A percentile compares a stretch with the other conserved stretches of the same genome.
These are phyloP conservation scores for Micromussa lordhowensis DNA, from an alignment of 92 coral and sea anemone species.

Conservation along the genomic window DNA sequence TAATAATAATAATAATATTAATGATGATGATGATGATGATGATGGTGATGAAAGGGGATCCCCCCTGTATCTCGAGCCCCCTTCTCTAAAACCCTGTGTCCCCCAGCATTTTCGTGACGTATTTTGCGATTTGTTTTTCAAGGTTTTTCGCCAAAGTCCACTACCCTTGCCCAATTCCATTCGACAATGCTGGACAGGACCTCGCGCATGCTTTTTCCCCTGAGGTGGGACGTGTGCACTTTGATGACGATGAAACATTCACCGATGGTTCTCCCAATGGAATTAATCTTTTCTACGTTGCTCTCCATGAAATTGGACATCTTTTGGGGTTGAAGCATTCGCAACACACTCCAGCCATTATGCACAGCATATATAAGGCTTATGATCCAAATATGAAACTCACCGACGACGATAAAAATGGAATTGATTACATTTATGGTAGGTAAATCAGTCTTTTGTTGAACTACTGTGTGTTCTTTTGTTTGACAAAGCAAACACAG, in stretches of 20 bases:
- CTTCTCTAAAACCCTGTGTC: too few relatives aligned
- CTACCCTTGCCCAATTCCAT: slow-evolving; percentile 29
- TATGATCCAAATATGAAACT: slow-evolving; percentile 62
- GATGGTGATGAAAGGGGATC: too few relatives aligned
- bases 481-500: background rate
- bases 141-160: slow-evolving; percentile 64
- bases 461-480: background rate
- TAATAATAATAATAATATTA: too few relatives aligned
- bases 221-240: slow-evolving; percentile 64
- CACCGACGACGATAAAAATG: slow-evolving; percentile 79
- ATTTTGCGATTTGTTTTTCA: background rate
- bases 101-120: background rate
- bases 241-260: slow-evolving; percentile 78
- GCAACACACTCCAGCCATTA: slow-evolving; percentile 44
- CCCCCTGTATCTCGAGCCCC: too few relatives aligned
- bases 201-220: slow-evolving; percentile 80
- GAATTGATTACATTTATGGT: slow-evolving; percentile 77
- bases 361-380: slow-evolving; percentile 72
- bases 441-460: background rate
- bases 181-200: slow-evolving; percentile 57
- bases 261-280: slow-evolving; percentile 66
- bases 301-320: slow-evolving; percentile 96
- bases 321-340: slow-evolving; percentile 82
- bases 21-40: too few relatives aligned
- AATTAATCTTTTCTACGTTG: slow-evolving; percentile 74